Evolutionary conservation across 2,797 vertebrate genomes (phyloP).

Genomic region (Diglossa cyanea): DNA sequence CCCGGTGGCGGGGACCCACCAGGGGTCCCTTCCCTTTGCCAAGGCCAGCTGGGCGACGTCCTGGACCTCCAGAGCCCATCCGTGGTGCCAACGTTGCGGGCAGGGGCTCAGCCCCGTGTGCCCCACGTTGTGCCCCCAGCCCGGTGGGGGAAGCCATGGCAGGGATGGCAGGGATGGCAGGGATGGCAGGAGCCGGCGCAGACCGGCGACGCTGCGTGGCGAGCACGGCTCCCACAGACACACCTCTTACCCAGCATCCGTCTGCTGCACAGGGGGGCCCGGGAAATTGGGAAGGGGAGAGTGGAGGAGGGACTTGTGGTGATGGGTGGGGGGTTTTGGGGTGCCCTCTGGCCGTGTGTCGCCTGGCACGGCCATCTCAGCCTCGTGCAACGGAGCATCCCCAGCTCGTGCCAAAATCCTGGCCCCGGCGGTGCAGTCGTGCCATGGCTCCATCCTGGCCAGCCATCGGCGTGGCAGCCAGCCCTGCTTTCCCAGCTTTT

Average conservation of each 20-base stretch:
- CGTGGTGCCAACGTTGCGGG: fast-evolving
- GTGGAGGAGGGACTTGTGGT: slow-evolving; percentile 6
- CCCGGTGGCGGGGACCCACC: not conserved
- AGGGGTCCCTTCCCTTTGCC: not conserved
- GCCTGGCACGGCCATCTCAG: fast-evolving
- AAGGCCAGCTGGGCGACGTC: not conserved
- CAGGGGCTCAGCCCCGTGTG: not conserved
- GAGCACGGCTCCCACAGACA: slow-evolving; percentile 34
- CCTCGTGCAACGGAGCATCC: fast-evolving
- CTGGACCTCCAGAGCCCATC: not conserved
- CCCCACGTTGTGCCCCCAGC: not conserved
- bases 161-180: no score
- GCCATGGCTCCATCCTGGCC: not conserved
- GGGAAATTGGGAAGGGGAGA: slow-evolving; percentile 45
- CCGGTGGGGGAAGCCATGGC: not conserved
- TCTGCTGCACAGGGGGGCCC: slow-evolving; percentile 9
- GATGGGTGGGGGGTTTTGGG: slow-evolving; percentile 21
- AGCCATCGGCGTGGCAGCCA: fast-evolving
- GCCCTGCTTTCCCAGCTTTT: not conserved
- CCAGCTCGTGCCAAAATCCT: not conserved
- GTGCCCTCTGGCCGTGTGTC: not conserved
- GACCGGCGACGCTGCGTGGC: not conserved
- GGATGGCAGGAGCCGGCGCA: not conserved
- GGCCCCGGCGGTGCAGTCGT: fast-evolving
- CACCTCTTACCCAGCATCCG: slow-evolving; percentile 68